Evolutionary conservation across 2,888 invertebrate species (phyloP).

Genomic region (Poecilus cupreus): DNA sequence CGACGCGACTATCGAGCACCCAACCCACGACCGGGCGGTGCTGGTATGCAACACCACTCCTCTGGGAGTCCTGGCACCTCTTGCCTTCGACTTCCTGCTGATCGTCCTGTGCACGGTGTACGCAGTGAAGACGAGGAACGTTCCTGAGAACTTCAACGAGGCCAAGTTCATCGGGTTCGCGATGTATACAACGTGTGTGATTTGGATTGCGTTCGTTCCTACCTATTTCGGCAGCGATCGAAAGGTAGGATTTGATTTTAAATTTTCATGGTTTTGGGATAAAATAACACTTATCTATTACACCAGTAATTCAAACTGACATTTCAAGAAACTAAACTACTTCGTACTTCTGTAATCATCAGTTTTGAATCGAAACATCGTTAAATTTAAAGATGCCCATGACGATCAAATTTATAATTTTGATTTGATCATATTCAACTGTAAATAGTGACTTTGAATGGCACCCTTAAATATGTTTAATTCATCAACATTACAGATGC

Average conservation of each 20-base stretch:
- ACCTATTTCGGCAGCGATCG: constrained; percentile 83
- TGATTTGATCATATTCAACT: too few relatives aligned
- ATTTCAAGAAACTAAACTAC: too few relatives aligned
- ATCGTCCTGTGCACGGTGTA: constrained; percentile 84
- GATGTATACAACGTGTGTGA: constrained; percentile 86
- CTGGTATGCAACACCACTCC: constrained; percentile 80
- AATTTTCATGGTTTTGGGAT: not conserved
- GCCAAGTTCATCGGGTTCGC: constrained; percentile 85
- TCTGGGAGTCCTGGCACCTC: constrained; percentile 78
- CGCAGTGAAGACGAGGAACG: constrained; percentile 85
- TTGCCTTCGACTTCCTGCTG: constrained; percentile 83
- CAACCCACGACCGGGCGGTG: constrained; percentile 74
- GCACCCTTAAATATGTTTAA: too few relatives aligned
- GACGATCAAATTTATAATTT: too few relatives aligned
- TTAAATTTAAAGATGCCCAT: too few relatives aligned
- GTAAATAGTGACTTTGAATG: too few relatives aligned
- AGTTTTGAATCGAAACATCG: too few relatives aligned
- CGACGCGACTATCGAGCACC: constrained; percentile 75
- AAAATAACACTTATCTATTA: too few relatives aligned
- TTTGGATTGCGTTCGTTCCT: constrained; percentile 86
- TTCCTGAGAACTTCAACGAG: constrained; percentile 90
- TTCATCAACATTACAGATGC: too few relatives aligned
- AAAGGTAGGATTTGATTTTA: constrained; percentile 72
- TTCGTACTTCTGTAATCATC: too few relatives aligned
- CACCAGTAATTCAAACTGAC: too few relatives aligned